These are phyloP conservation scores for Andrena flavipes DNA, from an alignment of 2,888 invertebrate genomes.

Conservation along the genomic window DNA sequence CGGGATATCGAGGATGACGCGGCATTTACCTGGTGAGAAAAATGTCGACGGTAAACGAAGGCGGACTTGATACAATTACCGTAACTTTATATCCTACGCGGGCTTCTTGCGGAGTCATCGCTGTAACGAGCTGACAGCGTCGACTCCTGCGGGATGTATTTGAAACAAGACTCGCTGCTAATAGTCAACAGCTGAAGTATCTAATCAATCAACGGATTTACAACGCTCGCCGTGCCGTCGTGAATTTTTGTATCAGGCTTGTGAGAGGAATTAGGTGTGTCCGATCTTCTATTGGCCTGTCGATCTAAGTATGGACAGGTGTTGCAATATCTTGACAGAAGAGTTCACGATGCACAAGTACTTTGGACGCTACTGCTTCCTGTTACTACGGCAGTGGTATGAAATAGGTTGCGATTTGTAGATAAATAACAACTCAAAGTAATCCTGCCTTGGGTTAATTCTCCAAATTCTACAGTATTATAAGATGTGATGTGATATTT, in stretches of 20 bases:
- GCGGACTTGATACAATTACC: conserved; percentile 56
- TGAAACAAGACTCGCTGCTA: conserved; percentile 40
- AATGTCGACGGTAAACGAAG: conserved; percentile 24
- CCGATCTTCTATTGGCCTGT: no score
- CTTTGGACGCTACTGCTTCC: no score
- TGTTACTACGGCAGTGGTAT: no score
- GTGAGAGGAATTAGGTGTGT: no score
- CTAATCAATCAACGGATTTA: neutral
- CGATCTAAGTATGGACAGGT: no score
- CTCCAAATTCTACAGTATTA: no score
- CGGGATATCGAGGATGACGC: conserved; percentile 62
- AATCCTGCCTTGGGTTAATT: no score
- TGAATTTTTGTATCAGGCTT: neutral
- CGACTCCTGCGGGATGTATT: conserved; percentile 27
- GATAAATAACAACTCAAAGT: no score
- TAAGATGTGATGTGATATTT: no score
- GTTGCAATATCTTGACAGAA: neutral
- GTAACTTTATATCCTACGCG: conserved; percentile 14
- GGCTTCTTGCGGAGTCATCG: conserved; percentile 54
- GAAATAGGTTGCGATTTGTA: no score
- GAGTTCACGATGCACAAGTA: neutral
- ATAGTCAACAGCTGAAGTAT: conserved; percentile 16
- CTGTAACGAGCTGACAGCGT: conserved; percentile 56
- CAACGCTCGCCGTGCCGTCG: neutral
- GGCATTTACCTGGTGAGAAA: conserved; percentile 36